Conservation (phyloP, 2,888 invertebrate genomes). For the Heliothis peltigera region DNA sequence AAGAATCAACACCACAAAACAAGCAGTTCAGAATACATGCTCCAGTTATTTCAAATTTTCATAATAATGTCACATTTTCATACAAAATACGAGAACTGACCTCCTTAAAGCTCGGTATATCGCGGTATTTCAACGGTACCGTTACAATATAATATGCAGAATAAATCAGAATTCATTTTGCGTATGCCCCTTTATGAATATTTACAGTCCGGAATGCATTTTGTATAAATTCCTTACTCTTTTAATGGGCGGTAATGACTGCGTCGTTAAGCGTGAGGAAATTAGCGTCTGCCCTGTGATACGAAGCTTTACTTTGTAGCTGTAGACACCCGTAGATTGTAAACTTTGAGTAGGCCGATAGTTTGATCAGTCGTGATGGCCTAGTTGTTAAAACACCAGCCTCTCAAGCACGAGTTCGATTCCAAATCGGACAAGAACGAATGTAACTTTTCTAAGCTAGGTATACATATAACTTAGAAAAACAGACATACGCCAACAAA, state of each 20-base stretch:
- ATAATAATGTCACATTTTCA: too few relatives aligned
- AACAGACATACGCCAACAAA: too few relatives aligned
- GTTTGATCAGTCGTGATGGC: too few relatives aligned
- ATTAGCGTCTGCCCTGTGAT: not conserved
- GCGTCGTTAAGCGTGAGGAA: not conserved
- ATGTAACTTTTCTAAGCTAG: too few relatives aligned
- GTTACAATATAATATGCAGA: conserved; percentile 42
- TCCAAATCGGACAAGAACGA: too few relatives aligned
- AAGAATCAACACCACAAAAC: conserved; percentile 28
- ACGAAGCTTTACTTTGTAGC: not conserved
- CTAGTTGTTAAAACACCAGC: too few relatives aligned
- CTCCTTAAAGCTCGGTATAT: conserved; percentile 32
- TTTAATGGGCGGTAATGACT: not conserved
- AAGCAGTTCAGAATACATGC: conserved; percentile 33
- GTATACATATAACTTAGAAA: too few relatives aligned
- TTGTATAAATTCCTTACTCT: conserved; percentile 12
- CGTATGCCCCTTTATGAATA: conserved; percentile 35
- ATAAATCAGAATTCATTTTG: conserved; percentile 51
- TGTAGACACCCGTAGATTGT: too few relatives aligned
- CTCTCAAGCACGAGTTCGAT: too few relatives aligned
- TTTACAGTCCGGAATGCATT: conserved; percentile 32
- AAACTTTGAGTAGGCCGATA: too few relatives aligned
- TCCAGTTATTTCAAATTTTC: conserved; percentile 22
- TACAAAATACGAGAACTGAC: conserved; percentile 20
- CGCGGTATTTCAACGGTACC: conserved; percentile 22